phyloP scores from a whole-genome alignment of 2,797 vertebrate genomes.

The Sternarchorhynchus goeldii region DNA sequence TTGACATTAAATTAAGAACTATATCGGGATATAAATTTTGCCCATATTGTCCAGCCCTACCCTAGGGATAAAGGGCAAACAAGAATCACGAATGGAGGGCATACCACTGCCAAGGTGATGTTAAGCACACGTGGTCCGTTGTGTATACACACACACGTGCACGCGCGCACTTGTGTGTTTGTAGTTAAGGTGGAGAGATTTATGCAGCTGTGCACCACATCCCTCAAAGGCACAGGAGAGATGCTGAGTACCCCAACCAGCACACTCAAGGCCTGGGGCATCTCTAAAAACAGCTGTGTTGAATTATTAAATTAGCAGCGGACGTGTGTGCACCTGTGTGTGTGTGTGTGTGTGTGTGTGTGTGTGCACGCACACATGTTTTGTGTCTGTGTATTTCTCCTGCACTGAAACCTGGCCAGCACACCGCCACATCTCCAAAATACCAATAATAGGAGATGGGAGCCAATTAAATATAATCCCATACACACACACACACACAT shows the following conservation, averaged over 20 bases:
- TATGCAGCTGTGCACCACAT: slow-evolving; percentile 35
- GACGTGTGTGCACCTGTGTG: slow-evolving; percentile 45
- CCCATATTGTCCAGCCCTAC: neutral
- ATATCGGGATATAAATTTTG: too few relatives aligned
- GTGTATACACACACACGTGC: neutral
- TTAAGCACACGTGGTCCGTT: neutral
- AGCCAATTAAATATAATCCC: slow-evolving; percentile 61
- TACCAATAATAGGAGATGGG: slow-evolving; percentile 42
- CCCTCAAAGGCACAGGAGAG: slow-evolving; percentile 27
- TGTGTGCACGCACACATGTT: slow-evolving; percentile 13
- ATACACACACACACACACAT: slow-evolving; percentile 17
- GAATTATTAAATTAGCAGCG: slow-evolving; percentile 54
- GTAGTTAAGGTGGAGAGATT: slow-evolving; percentile 29
- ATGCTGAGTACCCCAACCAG: slow-evolving; percentile 27
- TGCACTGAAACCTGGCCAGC: slow-evolving; percentile 14
- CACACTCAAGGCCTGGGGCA: slow-evolving; percentile 4
- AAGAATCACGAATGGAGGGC: slow-evolving; percentile 10
- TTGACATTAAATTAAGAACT: too few relatives aligned
- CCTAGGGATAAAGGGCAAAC: slow-evolving; percentile 22
- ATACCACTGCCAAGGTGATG: slow-evolving; percentile 21
- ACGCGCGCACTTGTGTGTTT: slow-evolving; percentile 6
- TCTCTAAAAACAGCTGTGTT: slow-evolving; percentile 43
- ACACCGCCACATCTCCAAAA: slow-evolving; percentile 28
- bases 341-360: slow-evolving; percentile 21
- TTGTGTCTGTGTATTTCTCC: slow-evolving; percentile 21